Conservation (phyloP, 2,888 invertebrate species). For the Cerastis leucographa region DNA sequence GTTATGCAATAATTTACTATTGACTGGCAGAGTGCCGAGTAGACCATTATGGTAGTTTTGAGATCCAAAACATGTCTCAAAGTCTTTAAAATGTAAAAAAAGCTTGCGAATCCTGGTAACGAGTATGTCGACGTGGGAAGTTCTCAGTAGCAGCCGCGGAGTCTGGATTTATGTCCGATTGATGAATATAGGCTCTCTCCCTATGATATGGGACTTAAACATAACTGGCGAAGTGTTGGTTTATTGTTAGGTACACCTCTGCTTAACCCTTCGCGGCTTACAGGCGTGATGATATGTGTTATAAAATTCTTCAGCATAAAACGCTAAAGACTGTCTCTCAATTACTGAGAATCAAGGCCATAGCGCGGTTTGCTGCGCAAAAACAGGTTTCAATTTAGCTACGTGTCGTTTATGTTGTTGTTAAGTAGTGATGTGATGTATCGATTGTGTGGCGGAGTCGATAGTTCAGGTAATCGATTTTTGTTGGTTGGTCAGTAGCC, state of each 20-base stretch:
- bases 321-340: constrained; percentile 48
- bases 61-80: no score
- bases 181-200: background rate
- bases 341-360: constrained; percentile 55
- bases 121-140: no score
- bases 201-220: no score
- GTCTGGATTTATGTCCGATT: background rate
- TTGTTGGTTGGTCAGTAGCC: background rate
- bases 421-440: constrained; percentile 65
- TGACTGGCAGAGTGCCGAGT: no score
- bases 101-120: no score
- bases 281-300: background rate
- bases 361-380: constrained; percentile 70
- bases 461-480: background rate
- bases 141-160: background rate
- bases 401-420: constrained; percentile 72
- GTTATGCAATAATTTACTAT: no score
- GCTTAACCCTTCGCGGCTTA: fast-evolving
- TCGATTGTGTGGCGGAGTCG: constrained; percentile 30
- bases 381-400: constrained; percentile 74
- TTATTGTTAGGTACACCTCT: background rate
- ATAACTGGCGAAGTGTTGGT: background rate
- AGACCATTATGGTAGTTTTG: no score
- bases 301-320: constrained; percentile 38
- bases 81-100: no score